Evolutionary conservation across 2,797 vertebrate genomes (phyloP).

Genomic region (Liparis tanakae): DNA sequence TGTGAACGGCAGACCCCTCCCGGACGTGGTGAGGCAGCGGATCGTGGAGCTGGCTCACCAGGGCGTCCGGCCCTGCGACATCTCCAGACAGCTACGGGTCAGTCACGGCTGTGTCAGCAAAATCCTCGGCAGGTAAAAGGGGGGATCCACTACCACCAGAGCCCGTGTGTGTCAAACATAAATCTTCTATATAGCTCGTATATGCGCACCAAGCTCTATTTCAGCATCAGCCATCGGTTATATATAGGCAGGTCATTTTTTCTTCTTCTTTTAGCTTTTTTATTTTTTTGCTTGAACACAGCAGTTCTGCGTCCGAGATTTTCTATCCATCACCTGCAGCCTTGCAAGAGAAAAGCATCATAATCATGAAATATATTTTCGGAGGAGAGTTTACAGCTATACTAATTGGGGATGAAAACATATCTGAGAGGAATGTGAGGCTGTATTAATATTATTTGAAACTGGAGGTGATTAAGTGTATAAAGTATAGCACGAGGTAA

Average conservation of each 20-base stretch:
- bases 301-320: slow-evolving; percentile 65
- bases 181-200: slow-evolving; percentile 68
- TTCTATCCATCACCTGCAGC: slow-evolving; percentile 66
- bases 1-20: slow-evolving; percentile 99
- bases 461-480: slow-evolving; percentile 18
- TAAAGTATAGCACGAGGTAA: slow-evolving; percentile 18
- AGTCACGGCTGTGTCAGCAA: slow-evolving; percentile 99
- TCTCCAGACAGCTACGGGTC: slow-evolving; percentile 98
- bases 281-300: slow-evolving; percentile 57
- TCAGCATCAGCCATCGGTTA: slow-evolving; percentile 74
- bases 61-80: slow-evolving; percentile 98
- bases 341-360: slow-evolving; percentile 52
- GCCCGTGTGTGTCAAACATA: slow-evolving; percentile 74
- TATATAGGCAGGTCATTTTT: slow-evolving; percentile 70
- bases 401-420: slow-evolving; percentile 32
- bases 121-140: slow-evolving; percentile 96
- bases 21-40: slow-evolving; percentile 98
- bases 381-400: slow-evolving; percentile 33
- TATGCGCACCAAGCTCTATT: slow-evolving; percentile 69
- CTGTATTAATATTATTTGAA: slow-evolving; percentile 41
- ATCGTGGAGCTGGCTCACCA: slow-evolving; percentile 99
- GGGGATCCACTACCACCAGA: slow-evolving; percentile 67
- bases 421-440: slow-evolving; percentile 30
- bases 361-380: slow-evolving; percentile 49
- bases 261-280: not conserved